Percentiles rank a stretch among this genome's conserved stretches.
These are phyloP conservation scores for Gonioctena quinquepunctata DNA, from an alignment of 1,140 invertebrate genomes.

Conservation along the genomic window DNA sequence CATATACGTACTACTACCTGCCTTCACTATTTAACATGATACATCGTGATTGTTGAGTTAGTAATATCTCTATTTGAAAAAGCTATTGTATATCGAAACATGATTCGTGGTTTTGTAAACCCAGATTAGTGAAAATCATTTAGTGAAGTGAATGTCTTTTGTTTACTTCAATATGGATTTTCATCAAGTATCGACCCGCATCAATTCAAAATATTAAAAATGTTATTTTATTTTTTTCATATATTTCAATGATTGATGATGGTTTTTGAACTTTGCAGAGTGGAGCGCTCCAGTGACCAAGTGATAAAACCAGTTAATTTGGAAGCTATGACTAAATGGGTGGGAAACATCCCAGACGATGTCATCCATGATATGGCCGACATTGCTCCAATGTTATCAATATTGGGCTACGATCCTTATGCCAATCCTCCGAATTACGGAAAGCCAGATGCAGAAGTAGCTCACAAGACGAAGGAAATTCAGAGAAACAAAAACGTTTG, in stretches of 20 bases:
- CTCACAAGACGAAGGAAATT: slow-evolving; percentile 74
- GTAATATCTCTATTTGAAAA: no score
- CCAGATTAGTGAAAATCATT: no score
- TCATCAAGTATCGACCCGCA: no score
- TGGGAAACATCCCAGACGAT: slow-evolving; percentile 88
- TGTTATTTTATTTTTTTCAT: not conserved
- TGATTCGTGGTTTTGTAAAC: no score
- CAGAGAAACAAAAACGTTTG: slow-evolving; percentile 61
- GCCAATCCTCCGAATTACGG: slow-evolving; percentile 94
- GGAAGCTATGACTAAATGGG: slow-evolving; percentile 96
- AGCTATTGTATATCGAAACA: no score
- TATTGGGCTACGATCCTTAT: slow-evolving; percentile 91
- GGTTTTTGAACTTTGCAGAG: slow-evolving; percentile 65
- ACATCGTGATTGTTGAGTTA: no score
- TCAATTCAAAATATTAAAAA: not conserved
- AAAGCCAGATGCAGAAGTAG: slow-evolving; percentile 80
- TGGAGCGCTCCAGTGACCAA: slow-evolving; percentile 97
- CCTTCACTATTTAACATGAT: no score
- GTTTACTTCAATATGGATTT: no score
- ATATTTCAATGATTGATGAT: not conserved
- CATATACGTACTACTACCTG: no score
- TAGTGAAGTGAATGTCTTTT: no score
- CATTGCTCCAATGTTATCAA: slow-evolving; percentile 89
- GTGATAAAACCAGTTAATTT: slow-evolving; percentile 97
- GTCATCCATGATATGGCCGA: slow-evolving; percentile 88